These are phyloP conservation scores for Adelphocoris suturalis DNA, from an alignment of 2,888 invertebrate genomes.

Conservation along the genomic window DNA sequence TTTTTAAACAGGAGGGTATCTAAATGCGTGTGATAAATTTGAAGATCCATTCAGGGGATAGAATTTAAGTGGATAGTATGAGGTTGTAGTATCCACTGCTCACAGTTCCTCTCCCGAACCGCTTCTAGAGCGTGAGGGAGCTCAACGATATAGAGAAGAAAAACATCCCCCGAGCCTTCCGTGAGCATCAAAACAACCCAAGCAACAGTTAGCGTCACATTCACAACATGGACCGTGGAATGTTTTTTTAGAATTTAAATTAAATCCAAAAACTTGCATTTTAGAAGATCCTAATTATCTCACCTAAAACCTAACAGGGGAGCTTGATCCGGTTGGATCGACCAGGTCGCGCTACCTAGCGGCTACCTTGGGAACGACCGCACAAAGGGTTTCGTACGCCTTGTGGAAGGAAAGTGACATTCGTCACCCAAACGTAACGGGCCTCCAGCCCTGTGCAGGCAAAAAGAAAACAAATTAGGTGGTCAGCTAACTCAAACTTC, in stretches of 20 bases:
- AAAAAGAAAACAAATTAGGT: constrained; percentile 1
- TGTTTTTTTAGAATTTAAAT: too few relatives aligned
- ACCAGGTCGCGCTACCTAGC: constrained; percentile 36
- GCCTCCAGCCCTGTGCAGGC: constrained; percentile 17
- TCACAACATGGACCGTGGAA: background rate
- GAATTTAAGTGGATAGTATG: background rate
- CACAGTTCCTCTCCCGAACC: background rate
- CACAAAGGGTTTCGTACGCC: constrained; percentile 43
- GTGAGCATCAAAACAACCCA: background rate
- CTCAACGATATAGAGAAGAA: background rate
- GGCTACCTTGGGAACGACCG: constrained; percentile 15
- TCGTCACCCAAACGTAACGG: constrained; percentile 40
- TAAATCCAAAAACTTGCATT: background rate
- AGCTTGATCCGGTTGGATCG: background rate
- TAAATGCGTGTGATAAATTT: too few relatives aligned
- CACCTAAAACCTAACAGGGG: background rate
- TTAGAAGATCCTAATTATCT: background rate
- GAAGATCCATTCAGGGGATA: background rate
- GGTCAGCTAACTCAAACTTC: background rate
- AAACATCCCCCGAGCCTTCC: background rate
- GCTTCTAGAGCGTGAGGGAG: background rate
- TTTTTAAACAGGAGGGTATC: too few relatives aligned
- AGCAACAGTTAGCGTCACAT: constrained; percentile 25
- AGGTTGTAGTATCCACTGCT: background rate
- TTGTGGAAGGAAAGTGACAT: constrained; percentile 52